Evolutionary conservation across 53 echinoderm and acorn worm species (phyloP).

Genomic region (Luidia sarsii): DNA sequence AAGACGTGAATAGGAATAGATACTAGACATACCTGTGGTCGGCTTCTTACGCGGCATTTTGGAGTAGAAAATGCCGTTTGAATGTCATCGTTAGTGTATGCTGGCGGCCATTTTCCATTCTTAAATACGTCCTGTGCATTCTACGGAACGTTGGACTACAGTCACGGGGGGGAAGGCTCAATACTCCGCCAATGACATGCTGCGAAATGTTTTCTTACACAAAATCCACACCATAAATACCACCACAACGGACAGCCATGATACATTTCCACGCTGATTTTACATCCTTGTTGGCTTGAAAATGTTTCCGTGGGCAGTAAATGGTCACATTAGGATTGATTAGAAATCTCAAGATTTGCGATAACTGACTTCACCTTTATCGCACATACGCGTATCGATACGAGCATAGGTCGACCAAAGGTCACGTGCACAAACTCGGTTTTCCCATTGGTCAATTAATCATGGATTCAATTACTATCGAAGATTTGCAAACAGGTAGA

Average conservation of each 20-base stretch:
- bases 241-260: no score
- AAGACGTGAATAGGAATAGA: conserved; percentile 28
- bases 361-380: conserved; percentile 19
- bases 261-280: no score
- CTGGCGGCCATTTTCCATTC: conserved; percentile 67
- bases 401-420: conserved; percentile 65
- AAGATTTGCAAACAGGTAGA: no score
- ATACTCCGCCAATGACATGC: not conserved
- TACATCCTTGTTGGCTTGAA: no score
- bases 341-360: not conserved
- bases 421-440: conserved; percentile 52
- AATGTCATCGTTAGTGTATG: conserved; percentile 58
- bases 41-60: conserved; percentile 79
- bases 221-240: not conserved
- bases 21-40: conserved; percentile 54
- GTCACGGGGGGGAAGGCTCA: conserved; percentile 30
- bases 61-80: conserved; percentile 61
- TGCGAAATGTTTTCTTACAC: not conserved
- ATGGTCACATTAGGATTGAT: no score
- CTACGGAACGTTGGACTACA: conserved; percentile 29
- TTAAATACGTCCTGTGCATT: conserved; percentile 35
- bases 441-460: conserved; percentile 68
- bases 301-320: no score
- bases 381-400: not conserved
- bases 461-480: conserved; percentile 57